Base-by-base conservation (phyloP, 2,113 vertebrate species). In the Peromyscus polionotus region DNA sequence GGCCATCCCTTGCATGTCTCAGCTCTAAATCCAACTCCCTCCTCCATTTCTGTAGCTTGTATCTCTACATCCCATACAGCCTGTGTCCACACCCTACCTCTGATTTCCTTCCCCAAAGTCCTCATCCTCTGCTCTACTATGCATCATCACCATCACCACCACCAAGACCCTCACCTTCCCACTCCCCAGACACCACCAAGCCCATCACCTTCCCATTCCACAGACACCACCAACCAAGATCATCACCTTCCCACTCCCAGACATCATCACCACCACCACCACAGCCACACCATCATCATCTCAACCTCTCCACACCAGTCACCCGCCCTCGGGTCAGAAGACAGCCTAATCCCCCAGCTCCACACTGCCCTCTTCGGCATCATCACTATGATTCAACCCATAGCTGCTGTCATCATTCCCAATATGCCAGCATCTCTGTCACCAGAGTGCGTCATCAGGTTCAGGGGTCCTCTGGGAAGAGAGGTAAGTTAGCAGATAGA, bases 381-480 rank as follows among this genome's bases (percentile, higher is more conserved):
- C 13, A 7, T 17, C 42, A 19, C 48, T 19, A 3, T 5, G 14
- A 2, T 54, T 9, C 2, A 26, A 2, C 7, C 33, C 19, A n/a
- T 22, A 20, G 36, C 39, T 57, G 24, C 77, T 36, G 14, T 83
- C 19, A 8, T 22, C 45, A 42, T 33, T 7, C 59, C 68, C 17
- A n/a, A 9, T 3, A 13, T 0, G 5, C 63, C 28, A 17, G 22
- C 67, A 42, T 11, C 39, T 6, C 17, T 20, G 39, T 7, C 84
- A 88, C 45, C 51, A 54, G 65, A 91, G 54, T 83, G 1, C 24
- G 7, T 17, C 36, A 19, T 83, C 67, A 20, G 90, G 17, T n/a
- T 28, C 33, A 16, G 31, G 12, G 26, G n/a, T 77, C 90, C 80
- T 75, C 2, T 26, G 42, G 59, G 48, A 24, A 67, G 9, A 6